Percentiles rank a stretch among this genome's conserved stretches.
Conservation (phyloP, 2,888 invertebrate genomes). For the Catonia carolina region DNA sequence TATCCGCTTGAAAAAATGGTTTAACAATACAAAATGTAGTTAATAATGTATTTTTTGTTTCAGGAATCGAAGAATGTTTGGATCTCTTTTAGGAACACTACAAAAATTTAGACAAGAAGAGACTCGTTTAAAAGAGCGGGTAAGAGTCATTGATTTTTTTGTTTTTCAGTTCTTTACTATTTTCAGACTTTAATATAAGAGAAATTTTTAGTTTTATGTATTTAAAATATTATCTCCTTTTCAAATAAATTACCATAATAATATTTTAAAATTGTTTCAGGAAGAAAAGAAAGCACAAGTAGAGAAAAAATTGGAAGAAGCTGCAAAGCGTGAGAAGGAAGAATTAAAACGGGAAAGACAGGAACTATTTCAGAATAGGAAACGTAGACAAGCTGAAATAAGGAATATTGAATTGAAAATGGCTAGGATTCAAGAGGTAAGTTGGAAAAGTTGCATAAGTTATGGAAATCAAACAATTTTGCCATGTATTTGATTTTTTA, state of each 20-base stretch:
- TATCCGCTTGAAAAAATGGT: too few relatives aligned
- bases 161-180: neutral
- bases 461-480: too few relatives aligned
- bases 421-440: constrained; percentile 75
- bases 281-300: constrained; percentile 80
- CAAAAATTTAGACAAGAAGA: constrained; percentile 95
- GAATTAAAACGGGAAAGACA: constrained; percentile 75
- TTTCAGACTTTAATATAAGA: neutral
- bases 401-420: constrained; percentile 85
- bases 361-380: constrained; percentile 75
- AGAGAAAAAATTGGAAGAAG: constrained; percentile 89
- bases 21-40: too few relatives aligned
- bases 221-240: neutral
- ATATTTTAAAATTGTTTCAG: constrained; percentile 41
- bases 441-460: too few relatives aligned
- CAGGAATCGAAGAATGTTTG: constrained; percentile 92
- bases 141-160: constrained; percentile 37
- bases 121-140: constrained; percentile 77
- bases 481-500: too few relatives aligned
- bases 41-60: constrained; percentile 47
- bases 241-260: neutral
- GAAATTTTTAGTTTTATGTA: neutral
- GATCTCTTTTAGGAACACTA: constrained; percentile 86
- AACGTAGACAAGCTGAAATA: constrained; percentile 82
- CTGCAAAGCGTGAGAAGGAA: constrained; percentile 79